These are phyloP conservation scores for Ictalurus punctatus DNA, from an alignment of 2,113 vertebrate genomes.

Conservation along the genomic window DNA sequence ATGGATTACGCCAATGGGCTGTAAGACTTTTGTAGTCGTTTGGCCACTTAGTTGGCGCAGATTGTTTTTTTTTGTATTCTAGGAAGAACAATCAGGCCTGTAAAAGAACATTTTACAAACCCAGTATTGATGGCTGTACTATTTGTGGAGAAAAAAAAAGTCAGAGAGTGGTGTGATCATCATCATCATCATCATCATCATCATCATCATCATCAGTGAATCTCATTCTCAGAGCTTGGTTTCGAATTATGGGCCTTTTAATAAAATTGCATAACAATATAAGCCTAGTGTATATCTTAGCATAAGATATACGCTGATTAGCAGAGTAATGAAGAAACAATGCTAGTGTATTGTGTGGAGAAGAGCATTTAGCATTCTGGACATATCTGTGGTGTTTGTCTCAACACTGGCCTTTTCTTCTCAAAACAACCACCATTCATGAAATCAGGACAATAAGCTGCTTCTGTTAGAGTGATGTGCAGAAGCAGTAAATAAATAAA, in stretches of 20 bases:
- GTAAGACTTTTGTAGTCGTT: not conserved
- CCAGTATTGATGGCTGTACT: not conserved
- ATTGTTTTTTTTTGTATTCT: not conserved
- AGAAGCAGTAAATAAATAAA: not conserved
- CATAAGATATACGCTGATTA: constrained; percentile 20
- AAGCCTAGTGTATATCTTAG: constrained; percentile 5
- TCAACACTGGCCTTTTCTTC: constrained; percentile 77
- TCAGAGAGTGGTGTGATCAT: no score
- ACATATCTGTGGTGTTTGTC: constrained; percentile 72
- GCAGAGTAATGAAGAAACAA: constrained; percentile 60
- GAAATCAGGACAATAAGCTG: constrained; percentile 68
- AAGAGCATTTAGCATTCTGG: constrained; percentile 71
- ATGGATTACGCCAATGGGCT: not conserved
- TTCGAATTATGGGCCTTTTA: not conserved
- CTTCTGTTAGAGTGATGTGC: constrained; percentile 60
- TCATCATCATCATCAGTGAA: not conserved
- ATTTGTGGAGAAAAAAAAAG: not conserved
- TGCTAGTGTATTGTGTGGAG: constrained; percentile 65
- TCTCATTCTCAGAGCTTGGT: not conserved
- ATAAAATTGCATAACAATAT: not conserved
- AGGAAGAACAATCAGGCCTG: not conserved
- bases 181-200: not conserved
- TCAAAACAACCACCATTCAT: constrained; percentile 74
- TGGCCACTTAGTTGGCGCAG: not conserved
- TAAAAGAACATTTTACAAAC: not conserved